Evolutionary conservation across 2,888 invertebrate genomes (phyloP).

Genomic region (Zaprionus lineosus): DNA sequence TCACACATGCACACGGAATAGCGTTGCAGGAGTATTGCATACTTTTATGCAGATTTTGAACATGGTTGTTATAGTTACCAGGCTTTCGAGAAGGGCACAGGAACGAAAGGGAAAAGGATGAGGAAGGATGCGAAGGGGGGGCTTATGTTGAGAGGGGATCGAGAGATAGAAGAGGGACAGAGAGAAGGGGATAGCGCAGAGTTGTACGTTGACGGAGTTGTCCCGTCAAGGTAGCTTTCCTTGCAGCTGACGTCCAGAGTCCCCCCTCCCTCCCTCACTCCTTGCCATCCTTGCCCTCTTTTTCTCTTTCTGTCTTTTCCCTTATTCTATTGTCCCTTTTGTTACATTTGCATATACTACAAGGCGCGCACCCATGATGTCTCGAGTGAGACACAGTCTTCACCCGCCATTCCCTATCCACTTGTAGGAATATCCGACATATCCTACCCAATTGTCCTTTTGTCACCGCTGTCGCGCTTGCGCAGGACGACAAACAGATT

Average conservation of each 20-base stretch:
- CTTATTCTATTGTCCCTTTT: too few relatives aligned
- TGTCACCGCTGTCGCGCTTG: slow-evolving; percentile 48
- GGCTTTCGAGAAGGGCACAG: slow-evolving; percentile 10
- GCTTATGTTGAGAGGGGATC: too few relatives aligned
- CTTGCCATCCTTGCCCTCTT: neutral
- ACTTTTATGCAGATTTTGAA: slow-evolving; percentile 70
- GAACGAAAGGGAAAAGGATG: too few relatives aligned
- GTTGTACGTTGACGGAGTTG: too few relatives aligned
- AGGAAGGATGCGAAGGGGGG: too few relatives aligned
- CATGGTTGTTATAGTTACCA: slow-evolving; percentile 49
- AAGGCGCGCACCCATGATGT: slow-evolving; percentile 5
- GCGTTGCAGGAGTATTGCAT: slow-evolving; percentile 52
- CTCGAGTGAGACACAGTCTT: slow-evolving; percentile 11
- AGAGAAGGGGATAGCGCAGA: too few relatives aligned
- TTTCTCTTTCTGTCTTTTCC: too few relatives aligned
- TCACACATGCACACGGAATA: slow-evolving; percentile 1
- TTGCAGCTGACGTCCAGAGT: slow-evolving; percentile 56
- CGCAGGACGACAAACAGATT: slow-evolving; percentile 34
- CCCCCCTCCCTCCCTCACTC: slow-evolving; percentile 10
- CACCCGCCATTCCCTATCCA: slow-evolving; percentile 3
- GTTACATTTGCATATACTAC: slow-evolving; percentile 47
- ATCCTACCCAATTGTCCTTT: slow-evolving; percentile 1
- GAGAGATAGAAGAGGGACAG: too few relatives aligned
- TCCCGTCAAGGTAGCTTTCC: slow-evolving; percentile 36
- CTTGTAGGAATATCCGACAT: slow-evolving; percentile 4